These are phyloP conservation scores for Platycercus adscitus DNA, from an alignment of 2,113 vertebrate species.

Conservation along the genomic window DNA sequence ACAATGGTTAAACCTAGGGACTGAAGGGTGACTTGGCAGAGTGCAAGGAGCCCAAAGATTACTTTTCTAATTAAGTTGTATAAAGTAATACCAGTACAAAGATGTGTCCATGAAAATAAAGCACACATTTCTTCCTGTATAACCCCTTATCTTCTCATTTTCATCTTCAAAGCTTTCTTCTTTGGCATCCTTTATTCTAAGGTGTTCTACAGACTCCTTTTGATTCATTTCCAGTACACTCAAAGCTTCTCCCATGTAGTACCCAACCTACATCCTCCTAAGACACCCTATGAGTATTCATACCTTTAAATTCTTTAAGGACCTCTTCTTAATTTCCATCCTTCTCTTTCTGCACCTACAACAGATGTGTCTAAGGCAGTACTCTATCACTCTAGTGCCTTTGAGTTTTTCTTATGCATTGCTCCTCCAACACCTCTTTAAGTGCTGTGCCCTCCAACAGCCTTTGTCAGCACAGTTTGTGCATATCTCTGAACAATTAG, in stretches of 20 bases:
- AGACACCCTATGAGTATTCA: neutral
- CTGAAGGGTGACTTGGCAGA: neutral
- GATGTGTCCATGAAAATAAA: neutral
- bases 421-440: neutral
- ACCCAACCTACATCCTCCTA: neutral
- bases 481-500: neutral
- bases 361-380: neutral
- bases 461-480: neutral
- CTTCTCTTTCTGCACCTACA: neutral
- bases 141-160: neutral
- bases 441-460: neutral
- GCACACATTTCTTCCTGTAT: neutral
- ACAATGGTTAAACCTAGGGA: neutral
- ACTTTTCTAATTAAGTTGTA: neutral
- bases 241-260: neutral
- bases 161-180: neutral
- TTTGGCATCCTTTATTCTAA: neutral
- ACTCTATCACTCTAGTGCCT: neutral
- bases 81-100: neutral
- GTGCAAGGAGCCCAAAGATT: neutral
- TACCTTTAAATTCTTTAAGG: neutral
- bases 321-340: neutral
- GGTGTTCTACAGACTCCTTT: neutral
- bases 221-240: neutral
- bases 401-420: neutral